These are phyloP conservation scores for Gymnoscelis rufifasciata DNA, from an alignment of 2,888 invertebrate genomes.

Conservation along the genomic window DNA sequence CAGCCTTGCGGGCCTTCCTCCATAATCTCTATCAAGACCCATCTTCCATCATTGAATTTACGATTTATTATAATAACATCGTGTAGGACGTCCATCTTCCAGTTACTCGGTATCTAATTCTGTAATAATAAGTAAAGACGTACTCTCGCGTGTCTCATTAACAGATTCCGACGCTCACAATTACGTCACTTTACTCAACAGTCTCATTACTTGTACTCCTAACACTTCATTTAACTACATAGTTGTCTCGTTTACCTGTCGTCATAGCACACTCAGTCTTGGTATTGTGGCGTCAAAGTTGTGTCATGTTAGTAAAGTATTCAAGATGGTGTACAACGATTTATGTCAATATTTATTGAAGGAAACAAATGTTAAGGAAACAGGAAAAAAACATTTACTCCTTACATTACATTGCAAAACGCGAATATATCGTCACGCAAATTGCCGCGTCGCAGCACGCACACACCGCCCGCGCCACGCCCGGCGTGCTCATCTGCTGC, in stretches of 20 bases:
- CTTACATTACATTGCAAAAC: conserved; percentile 9
- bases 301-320: background rate
- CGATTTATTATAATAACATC: conserved; percentile 19
- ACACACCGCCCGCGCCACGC: too few relatives aligned
- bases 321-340: background rate
- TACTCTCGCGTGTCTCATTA: conserved; percentile 33
- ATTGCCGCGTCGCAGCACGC: too few relatives aligned
- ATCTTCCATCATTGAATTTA: conserved; percentile 22
- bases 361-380: conserved; percentile 3
- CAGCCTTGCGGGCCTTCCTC: too few relatives aligned
- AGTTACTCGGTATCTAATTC: conserved; percentile 1
- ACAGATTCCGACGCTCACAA: conserved; percentile 5
- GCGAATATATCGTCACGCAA: background rate
- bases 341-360: background rate
- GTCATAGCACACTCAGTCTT: too few relatives aligned
- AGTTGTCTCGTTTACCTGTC: too few relatives aligned
- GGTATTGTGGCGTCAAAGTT: background rate
- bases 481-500: conserved; percentile 40
- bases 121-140: conserved; percentile 32
- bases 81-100: conserved; percentile 12
- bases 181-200: conserved; percentile 10
- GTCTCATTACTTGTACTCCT: background rate
- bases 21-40: too few relatives aligned
- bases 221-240: too few relatives aligned
- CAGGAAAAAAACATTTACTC: background rate